A percentile compares a stretch with the other conserved stretches of the same genome.
phyloP scores from a whole-genome alignment of 2,797 vertebrate species.

The Acestrorhynchus altus region DNA sequence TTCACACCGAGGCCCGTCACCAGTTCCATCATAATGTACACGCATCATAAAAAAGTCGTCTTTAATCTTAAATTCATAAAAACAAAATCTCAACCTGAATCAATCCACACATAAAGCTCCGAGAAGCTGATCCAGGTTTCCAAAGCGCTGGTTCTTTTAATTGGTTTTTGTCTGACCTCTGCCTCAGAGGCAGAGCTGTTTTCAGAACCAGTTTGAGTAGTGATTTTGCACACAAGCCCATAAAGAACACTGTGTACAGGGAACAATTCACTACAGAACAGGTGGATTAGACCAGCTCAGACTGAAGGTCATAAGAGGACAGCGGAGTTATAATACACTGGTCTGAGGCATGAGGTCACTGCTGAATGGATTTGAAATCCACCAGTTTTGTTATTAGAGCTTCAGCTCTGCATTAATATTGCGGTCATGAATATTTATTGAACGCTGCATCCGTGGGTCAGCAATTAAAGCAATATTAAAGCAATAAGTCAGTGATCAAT shows the following conservation, averaged over 20 bases:
- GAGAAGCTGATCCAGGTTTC: too few species aligned
- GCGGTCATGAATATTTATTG: not conserved
- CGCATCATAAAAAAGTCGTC: too few species aligned
- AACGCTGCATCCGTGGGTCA: not conserved
- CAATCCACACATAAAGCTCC: too few species aligned
- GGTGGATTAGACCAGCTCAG: not conserved
- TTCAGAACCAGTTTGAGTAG: too few species aligned
- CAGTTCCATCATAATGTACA: too few species aligned
- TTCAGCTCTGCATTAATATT: not conserved
- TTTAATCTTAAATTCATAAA: too few species aligned
- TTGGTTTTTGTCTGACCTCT: too few species aligned
- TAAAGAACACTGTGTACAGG: not conserved
- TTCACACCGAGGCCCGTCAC: too few species aligned
- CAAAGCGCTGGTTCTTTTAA: too few species aligned
- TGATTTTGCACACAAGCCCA: too few species aligned
- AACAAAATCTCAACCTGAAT: too few species aligned
- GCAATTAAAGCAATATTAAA: not conserved
- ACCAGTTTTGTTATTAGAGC: not conserved
- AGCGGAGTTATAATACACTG: not conserved
- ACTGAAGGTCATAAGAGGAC: constrained; percentile 15
- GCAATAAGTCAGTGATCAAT: not conserved
- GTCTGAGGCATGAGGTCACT: not conserved
- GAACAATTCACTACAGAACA: not conserved
- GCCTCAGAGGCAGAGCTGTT: too few species aligned
- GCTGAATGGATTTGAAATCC: not conserved